phyloP scores from a whole-genome alignment of 35 echinoderm and acorn worm species.

The Apostichopus parvimensis region DNA sequence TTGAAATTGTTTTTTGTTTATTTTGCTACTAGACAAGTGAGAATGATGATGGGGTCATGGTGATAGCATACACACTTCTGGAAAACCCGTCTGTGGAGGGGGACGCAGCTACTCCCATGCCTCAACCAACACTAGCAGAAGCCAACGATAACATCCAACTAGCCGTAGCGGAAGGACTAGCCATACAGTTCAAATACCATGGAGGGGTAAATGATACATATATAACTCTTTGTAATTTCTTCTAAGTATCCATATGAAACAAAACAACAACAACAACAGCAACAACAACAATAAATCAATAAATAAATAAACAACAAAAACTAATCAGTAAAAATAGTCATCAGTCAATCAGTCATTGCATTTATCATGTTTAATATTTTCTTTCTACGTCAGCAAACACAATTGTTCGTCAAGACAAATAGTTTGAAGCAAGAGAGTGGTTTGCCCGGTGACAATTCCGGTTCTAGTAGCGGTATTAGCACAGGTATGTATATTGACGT shows the following conservation, averaged over 20 bases:
- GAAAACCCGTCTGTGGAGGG: conserved; percentile 63
- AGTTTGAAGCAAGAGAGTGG: conserved; percentile 13
- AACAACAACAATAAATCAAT: too few species aligned
- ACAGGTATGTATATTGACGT: neutral
- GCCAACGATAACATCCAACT: conserved; percentile 41
- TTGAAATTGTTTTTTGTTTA: neutral
- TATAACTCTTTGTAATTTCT: too few species aligned
- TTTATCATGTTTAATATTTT: neutral
- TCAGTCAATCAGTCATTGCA: neutral
- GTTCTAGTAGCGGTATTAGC: conserved; percentile 11
- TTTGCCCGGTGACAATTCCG: neutral
- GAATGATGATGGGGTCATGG: conserved; percentile 33
- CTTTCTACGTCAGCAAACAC: conserved; percentile 1
- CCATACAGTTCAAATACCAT: conserved; percentile 34
- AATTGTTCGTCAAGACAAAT: neutral
- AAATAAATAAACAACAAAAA: too few species aligned
- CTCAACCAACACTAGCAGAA: conserved; percentile 53
- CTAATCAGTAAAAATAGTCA: too few species aligned
- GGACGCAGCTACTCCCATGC: conserved; percentile 15
- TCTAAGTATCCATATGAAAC: too few species aligned
- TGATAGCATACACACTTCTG: conserved; percentile 48
- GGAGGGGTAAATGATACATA: conserved; percentile 22
- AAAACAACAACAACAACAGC: too few species aligned
- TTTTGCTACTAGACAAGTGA: conserved; percentile 29
- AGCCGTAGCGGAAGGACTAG: conserved; percentile 33